Evolutionary conservation across 2,113 vertebrate genomes (phyloP).

Genomic region (Rhizomys pruinosus): DNA sequence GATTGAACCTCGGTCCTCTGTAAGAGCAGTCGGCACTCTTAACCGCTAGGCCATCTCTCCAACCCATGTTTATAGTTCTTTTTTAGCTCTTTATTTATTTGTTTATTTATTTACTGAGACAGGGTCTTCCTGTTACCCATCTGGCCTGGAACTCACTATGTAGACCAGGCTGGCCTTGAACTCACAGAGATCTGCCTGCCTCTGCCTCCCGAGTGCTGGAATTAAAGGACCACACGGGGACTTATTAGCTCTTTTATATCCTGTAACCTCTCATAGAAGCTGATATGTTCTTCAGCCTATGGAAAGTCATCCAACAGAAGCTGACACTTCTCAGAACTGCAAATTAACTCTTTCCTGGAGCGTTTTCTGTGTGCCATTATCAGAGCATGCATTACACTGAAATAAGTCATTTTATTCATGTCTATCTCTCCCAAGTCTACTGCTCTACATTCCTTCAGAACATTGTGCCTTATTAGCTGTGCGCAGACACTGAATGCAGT

Average conservation of each 20-base stretch:
- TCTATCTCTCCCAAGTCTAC: neutral
- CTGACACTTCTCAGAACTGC: conserved; percentile 10
- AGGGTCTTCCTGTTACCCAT: too few species aligned
- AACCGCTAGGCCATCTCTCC: too few species aligned
- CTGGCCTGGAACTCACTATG: too few species aligned
- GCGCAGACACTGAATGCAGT: neutral
- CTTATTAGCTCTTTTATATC: neutral
- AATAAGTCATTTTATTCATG: neutral
- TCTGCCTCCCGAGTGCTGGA: too few species aligned
- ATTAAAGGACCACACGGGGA: too few species aligned
- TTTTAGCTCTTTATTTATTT: too few species aligned
- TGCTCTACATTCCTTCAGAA: neutral
- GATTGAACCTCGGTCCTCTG: too few species aligned
- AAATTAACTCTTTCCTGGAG: neutral
- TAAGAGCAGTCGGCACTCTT: too few species aligned
- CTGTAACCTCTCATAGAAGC: neutral
- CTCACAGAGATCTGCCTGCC: too few species aligned
- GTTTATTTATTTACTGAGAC: too few species aligned
- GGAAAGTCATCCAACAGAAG: neutral
- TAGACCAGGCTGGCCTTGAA: too few species aligned
- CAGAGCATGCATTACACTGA: neutral
- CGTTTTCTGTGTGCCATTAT: neutral
- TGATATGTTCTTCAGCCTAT: neutral
- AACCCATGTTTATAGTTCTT: too few species aligned
- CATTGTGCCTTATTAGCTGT: neutral